Evolutionary conservation across 2,888 invertebrate genomes (phyloP), one percentile per base, ranked within the genome.

Genomic region (Chrysolina haemoptera): DNA sequence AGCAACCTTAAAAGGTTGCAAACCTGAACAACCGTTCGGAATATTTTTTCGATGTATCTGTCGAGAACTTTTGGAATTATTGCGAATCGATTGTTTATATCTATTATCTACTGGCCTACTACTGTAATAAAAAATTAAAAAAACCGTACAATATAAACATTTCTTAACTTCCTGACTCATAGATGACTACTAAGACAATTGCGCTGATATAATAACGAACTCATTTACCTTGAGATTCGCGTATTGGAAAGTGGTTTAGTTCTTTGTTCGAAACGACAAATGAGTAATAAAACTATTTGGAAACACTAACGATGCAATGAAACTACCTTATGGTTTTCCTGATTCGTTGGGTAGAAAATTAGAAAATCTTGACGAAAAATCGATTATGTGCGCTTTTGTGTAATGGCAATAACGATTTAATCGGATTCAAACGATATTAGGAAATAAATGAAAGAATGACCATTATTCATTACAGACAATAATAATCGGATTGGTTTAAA

Each of bases 201-300:
- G 59, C 35, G 27, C 35, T 59, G 27, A 59, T 59, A 59, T 59
- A 59, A 67, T 53, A 67, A 67, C 53, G 53, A 22, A 35, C n/a
- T 50, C 40, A 67, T 40, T 67, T 53, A 40, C 69, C 73, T 70
- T 74, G 70, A 66, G 66, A 63, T 62, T 62, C 66, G 66, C 68
- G 68, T 63, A 74, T 68, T 65, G 55, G 71, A 74, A 74, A 70
- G 74, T 69, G 27, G 41, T 48, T 63, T 74, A 71, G 20, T 73
- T 71, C 74, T 74, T 74, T 74, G 74, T 74, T 68, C 50, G 59
- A 50, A 70, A 70, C 62, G 59, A 22, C 43, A 35, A 69, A 73
- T 73, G 73, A 73, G 68, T 73, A 73, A 73, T 73, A 73, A 27
- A 10, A 59, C n/a, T 22, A n/a, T 59, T 59, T 22, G 27, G 59